Base-by-base conservation (phyloP, 2,888 invertebrate species). In the Limnephilus auricula region DNA sequence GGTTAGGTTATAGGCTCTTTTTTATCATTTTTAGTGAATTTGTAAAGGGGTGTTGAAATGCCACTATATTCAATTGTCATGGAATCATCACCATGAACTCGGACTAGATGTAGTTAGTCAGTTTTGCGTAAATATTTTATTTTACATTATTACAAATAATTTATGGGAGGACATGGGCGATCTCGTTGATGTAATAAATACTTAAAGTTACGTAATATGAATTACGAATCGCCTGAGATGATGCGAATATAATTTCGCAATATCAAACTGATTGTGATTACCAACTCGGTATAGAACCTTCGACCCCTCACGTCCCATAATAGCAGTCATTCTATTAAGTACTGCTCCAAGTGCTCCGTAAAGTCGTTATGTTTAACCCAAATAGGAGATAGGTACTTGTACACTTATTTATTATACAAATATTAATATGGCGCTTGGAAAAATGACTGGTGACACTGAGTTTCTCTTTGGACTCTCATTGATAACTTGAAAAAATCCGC, bases 391-490 rank as follows among this genome's bases (percentile, higher is more conserved):
- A 50, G 45, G 45, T 86, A 65, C 50, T 86, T 65, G 50, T 5
- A 86, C 10, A 40, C 37, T 45, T 30, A 13, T 12, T 45, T 10
- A 18, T 32, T 30, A 5, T 30, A 37, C 80, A 91, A 89, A 85
- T n/a, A 65, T 65, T 25, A 65, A 65, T 65, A 65, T 25, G 65
- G 25, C n/a, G 2, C 65, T 65, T 65, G 65, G 10, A 65, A 65
- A 65, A 65, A 15, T 65, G 25, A 65, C 65, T 65, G 65, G 25
- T 84, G 89, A 89, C 91, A 89, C 84, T 89, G 91, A 91, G 91
- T 91, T 91, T 91, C 91, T 89, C 91, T 91, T 91, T 89, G 89
- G 86, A 45, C 50, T 45, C 90, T 89, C 37, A 40, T 2, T 30
- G 37, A 40, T 45, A 45, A 85, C 40, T 85, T 40, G 84, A 37